Conservation (phyloP, 2,797 vertebrate species). For the Mormyrops boulengeri region DNA sequence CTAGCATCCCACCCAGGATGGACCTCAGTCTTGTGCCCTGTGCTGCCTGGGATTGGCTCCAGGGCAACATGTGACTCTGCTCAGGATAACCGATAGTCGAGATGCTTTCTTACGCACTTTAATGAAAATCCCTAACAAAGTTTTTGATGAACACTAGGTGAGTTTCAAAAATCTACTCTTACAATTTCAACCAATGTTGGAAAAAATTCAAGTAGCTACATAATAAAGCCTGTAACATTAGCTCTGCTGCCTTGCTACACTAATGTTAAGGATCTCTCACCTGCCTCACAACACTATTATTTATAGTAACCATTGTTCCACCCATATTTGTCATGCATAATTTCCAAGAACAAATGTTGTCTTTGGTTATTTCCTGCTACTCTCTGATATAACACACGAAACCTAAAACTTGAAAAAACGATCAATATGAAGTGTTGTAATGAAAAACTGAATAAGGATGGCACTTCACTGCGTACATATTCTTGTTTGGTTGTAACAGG, state of each 20-base stretch:
- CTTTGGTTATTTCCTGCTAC: background rate
- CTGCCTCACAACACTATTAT: background rate
- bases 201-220: background rate
- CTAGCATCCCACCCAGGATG: background rate
- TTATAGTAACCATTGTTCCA: background rate
- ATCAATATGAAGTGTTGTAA: background rate
- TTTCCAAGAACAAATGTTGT: background rate
- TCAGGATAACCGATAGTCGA: background rate
- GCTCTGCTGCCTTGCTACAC: background rate
- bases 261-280: background rate
- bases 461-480: background rate
- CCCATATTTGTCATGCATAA: background rate
- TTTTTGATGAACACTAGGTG: background rate
- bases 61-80: background rate
- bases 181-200: background rate
- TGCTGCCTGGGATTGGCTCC: background rate
- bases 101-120: background rate
- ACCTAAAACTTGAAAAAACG: background rate
- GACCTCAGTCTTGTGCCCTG: background rate
- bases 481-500: background rate
- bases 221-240: background rate
- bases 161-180: background rate
- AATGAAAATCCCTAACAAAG: background rate
- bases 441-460: background rate
- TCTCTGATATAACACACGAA: background rate